Base-by-base conservation (phyloP, 2,113 vertebrate species). In the Chaetura pelagica region DNA sequence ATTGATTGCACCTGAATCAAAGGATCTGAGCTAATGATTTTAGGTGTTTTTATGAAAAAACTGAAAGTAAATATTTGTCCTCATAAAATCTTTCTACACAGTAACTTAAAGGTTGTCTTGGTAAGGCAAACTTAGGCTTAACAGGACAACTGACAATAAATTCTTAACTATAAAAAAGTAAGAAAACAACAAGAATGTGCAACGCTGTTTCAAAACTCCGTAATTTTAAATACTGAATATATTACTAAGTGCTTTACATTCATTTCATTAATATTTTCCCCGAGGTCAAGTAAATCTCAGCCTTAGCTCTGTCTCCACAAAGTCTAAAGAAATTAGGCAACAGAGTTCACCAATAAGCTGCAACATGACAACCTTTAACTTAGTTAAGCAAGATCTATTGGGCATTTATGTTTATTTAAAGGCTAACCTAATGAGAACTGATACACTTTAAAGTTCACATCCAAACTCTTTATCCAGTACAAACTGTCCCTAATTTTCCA, bases 341-440 rank as follows among this genome's bases (percentile, higher is more conserved):
- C 22, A 54, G 40, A 90, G 49, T 46, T 94, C 74, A 89, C 46
- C 90, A 93, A 42, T 5, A 64, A 86, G 40, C 76, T 90, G 69
- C 73, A 93, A 58, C 30, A 58, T 24, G 35, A 62, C 80, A 96
- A 96, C 83, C 79, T 88, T 96, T 83, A 90, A 77, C 82, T 80
- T 27, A 64, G 55, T 92, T 87, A 94, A 86, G 85, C 80, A 96
- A 96, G 93, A 84, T 59, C 71, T 79, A 63, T 11, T 4, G 10
- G 73, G 29, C 46, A 69, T 78, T 68, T 69, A 40, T 9, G 12
- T 51, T 71, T 71, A 78, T 71, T 92, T 90, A 75, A 87, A 92
- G 35, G 66, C 62, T 91, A 81, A 61, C 15, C 57, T 95, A 81
- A 72, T 26, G 35, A 90, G 57, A 94, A 89, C 1, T 69, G 23